Evolutionary conservation across 2,797 vertebrate species (phyloP), one percentile per base, ranked within the genome.

Genomic region (Austrolebias charrua): DNA sequence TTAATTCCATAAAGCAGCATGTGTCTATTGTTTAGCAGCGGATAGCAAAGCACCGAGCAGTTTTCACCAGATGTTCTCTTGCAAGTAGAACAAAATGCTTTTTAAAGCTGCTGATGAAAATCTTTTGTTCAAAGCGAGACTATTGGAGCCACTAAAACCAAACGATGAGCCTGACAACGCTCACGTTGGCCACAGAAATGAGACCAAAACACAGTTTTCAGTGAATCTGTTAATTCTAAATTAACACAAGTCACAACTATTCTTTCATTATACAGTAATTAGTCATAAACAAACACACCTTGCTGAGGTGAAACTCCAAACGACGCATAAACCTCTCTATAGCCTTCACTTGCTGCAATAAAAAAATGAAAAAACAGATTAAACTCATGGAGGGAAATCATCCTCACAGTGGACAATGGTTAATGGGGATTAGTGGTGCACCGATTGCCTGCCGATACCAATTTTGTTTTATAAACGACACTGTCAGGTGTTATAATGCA

Each of bases 301-400:
- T 98, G 84, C 96, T 98, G 59, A 94, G 93, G 2, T 97, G 95
- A 76, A 98, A 97, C 76, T 97, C 96, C 85, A 98, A 81, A 56
- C 94, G 94, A 19, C 95, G 93, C 85, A 98, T 92, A 76, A 98
- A 98, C 65, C 96, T 92, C 89, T 98, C 96, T 0, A 96, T 96
- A 35, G 94, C 95, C 86, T 98, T 98, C 79, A 97, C 95, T 95
- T 98, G 96, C 96, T 98, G 62, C 29, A 68, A 82, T 65, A 88
- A 9, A 67, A 78, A 61, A 68, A 82, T 65, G 87, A 9, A 67
- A 78, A 61, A 84, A 57, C 61, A 28, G 24, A 47, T 52, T 42
- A 55, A 24, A 18, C 11, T 28, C 24, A 49, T 10, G 10, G 10
- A 66, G 60, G 24, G 16, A n/a, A 6, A 24, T n/a, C 5, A n/a